These are phyloP conservation scores for Tautogolabrus adspersus DNA, from an alignment of 2,113 vertebrate genomes.

Conservation along the genomic window DNA sequence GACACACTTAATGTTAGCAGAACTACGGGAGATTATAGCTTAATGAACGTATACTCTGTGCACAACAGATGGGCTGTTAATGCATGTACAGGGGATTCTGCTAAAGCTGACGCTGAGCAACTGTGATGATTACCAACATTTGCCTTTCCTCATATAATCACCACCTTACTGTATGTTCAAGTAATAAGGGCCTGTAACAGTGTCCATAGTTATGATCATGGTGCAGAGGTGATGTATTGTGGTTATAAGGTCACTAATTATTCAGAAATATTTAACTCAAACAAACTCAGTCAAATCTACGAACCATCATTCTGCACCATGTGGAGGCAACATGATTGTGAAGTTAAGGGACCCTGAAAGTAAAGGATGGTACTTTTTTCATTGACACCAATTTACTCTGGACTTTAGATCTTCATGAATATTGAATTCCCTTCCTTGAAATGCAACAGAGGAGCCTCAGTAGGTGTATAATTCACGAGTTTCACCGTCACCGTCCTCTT, in stretches of 20 bases:
- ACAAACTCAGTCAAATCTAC: background rate
- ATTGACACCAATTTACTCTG: background rate
- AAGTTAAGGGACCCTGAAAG: background rate
- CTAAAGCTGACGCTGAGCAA: background rate
- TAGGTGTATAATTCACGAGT: too few species aligned
- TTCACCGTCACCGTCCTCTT: too few species aligned
- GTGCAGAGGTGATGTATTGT: background rate
- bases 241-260: too few species aligned
- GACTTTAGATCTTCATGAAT: too few species aligned
- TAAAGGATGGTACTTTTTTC: background rate
- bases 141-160: constrained; percentile 3
- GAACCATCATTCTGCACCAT: background rate
- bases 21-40: background rate
- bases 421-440: background rate
- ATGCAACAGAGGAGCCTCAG: too few species aligned
- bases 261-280: too few species aligned
- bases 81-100: constrained; percentile 1
- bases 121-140: constrained; percentile 21
- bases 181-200: background rate
- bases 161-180: background rate
- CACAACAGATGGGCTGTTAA: constrained; percentile 40
- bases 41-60: constrained; percentile 1
- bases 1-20: background rate
- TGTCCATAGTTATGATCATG: background rate
- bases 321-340: too few species aligned